phyloP scores from a whole-genome alignment of 2,888 invertebrate genomes.

The Brachyptera putata region DNA sequence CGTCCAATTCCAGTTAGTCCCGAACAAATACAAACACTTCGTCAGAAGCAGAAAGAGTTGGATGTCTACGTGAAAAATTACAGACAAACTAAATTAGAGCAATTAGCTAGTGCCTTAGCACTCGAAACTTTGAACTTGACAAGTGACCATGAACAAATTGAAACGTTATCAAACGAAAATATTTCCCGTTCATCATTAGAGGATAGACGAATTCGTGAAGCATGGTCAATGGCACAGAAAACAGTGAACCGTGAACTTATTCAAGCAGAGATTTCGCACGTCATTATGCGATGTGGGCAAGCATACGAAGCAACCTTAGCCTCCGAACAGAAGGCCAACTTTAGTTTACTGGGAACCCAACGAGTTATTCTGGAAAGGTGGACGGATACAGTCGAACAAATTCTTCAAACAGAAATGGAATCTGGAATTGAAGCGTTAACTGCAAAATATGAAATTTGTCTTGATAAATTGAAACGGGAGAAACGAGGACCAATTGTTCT shows the following conservation, averaged over 20 bases:
- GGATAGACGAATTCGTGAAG: constrained; percentile 66
- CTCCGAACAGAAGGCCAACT: constrained; percentile 48
- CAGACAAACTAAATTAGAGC: constrained; percentile 64
- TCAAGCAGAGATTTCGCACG: constrained; percentile 71
- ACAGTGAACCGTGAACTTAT: constrained; percentile 70
- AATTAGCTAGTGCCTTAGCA: constrained; percentile 66
- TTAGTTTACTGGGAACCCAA: constrained; percentile 63
- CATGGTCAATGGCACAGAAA: constrained; percentile 71
- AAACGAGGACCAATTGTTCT: constrained; percentile 22
- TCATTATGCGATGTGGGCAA: constrained; percentile 65
- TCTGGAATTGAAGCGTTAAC: constrained; percentile 64
- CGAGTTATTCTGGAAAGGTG: constrained; percentile 68
- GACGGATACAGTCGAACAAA: constrained; percentile 68
- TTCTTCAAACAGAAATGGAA: constrained; percentile 68
- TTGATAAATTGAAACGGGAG: constrained; percentile 53
- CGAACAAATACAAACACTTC: constrained; percentile 43
- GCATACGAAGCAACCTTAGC: constrained; percentile 61
- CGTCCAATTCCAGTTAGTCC: constrained; percentile 31
- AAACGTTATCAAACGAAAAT: background rate
- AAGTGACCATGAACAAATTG: constrained; percentile 37
- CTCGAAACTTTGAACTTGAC: constrained; percentile 60
- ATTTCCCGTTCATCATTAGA: constrained; percentile 41
- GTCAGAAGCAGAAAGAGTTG: constrained; percentile 57
- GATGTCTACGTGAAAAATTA: constrained; percentile 58
- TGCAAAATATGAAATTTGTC: constrained; percentile 60